Base-by-base conservation (phyloP, 2,797 vertebrate genomes). In the Darevskia mixta region DNA sequence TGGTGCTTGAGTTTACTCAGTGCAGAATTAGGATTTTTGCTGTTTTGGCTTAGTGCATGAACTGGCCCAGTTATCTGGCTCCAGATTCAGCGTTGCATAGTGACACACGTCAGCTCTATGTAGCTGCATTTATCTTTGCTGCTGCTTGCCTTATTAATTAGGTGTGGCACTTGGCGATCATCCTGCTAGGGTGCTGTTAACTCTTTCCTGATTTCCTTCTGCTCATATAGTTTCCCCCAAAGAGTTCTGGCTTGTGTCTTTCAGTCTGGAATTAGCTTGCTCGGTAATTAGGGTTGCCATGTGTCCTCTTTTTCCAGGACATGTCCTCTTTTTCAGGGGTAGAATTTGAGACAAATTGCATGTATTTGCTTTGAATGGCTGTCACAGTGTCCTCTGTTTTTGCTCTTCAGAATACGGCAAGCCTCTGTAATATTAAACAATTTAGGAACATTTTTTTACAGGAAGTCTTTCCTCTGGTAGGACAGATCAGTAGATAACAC, bases 401-500 rank as follows among this genome's bases (percentile, higher is more conserved):
- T 55, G 49, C 49, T 55, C 49, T 55, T 55, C 49, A 55, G 49
- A 55, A 55, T 55, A 55, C 3, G 49, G 13, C 13, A 55, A 15
- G 49, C 49, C 49, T 55, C 49, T 55, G 49, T 55, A 91, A 89
- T 18, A 18, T 35, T 58, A 76, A 83, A 29, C 23, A 10, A 15
- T 78, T 83, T 64, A 61, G 87, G 84, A 86, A 77, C 79, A 82
- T n/a, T 71, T 1, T 1, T 87, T 89, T 66, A 43, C 27, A 27
- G n/a, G 17, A 71, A 7, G 43, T 67, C 18, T n/a, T 80, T 35
- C 7, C 90, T 80, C 82, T 86, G 71, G 79, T 9, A 0, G 72
- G 86, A 87, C 89, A 87, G 5, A 25, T 4, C 18, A 87, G 75
- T 41, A 86, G 92, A 91, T 93, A 92, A 88, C n/a, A 32, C 69